A percentile compares a stretch with the other conserved stretches of the same genome.
These are phyloP conservation scores for Trematomus bernacchii DNA, from an alignment of 2,797 vertebrate species.

Conservation along the genomic window DNA sequence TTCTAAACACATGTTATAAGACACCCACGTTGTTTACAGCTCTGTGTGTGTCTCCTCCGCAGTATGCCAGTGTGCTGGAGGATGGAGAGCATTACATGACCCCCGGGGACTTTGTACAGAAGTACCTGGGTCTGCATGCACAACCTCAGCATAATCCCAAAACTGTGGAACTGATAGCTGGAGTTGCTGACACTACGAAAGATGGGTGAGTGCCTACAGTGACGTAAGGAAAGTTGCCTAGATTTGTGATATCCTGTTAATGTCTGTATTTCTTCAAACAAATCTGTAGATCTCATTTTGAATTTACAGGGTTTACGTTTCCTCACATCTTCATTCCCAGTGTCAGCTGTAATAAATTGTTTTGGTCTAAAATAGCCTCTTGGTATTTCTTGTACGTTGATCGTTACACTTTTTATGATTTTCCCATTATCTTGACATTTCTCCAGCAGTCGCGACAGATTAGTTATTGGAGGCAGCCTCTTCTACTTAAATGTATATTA, in stretches of 20 bases:
- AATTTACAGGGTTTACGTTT: neutral
- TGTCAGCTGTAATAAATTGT: constrained; percentile 1
- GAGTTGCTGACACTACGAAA: constrained; percentile 98
- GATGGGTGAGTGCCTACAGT: constrained; percentile 90
- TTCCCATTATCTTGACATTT: constrained; percentile 10
- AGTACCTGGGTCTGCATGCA: constrained; percentile 92
- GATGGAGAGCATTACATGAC: constrained; percentile 98
- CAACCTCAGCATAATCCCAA: constrained; percentile 92
- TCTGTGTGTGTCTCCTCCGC: constrained; percentile 41
- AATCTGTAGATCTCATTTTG: neutral
- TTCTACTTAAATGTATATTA: constrained; percentile 5
- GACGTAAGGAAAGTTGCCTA: neutral
- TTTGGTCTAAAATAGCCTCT: neutral
- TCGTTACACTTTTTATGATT: neutral
- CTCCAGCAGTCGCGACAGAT: neutral
- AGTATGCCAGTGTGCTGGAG: constrained; percentile 94
- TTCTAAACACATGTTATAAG: constrained; percentile 4
- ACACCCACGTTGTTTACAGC: constrained; percentile 15
- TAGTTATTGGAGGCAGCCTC: neutral
- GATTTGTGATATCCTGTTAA: neutral
- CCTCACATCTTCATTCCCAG: neutral
- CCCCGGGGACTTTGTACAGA: constrained; percentile 95
- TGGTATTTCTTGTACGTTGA: constrained; percentile 12
- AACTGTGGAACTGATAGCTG: constrained; percentile 95
- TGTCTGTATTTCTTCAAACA: constrained; percentile 2